Base-by-base conservation (phyloP, 2,797 vertebrate genomes). In the Chrosomus eos region DNA sequence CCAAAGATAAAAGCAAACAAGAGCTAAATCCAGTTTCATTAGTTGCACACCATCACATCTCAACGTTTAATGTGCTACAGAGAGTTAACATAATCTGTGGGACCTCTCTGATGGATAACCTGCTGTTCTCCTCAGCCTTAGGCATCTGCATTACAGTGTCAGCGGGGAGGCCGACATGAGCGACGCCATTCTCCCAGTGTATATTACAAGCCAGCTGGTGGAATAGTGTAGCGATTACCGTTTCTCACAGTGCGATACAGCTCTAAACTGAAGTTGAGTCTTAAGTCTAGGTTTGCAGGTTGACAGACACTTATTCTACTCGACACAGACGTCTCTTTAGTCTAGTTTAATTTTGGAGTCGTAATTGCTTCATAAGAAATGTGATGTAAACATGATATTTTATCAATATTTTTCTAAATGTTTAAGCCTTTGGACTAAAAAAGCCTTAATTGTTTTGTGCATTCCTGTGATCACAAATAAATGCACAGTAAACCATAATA, bases 191-290 rank as follows among this genome's bases (percentile, higher is more conserved):
- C 81, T 85, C 80, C 38, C 76, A 45, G 68, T 82, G 82, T 71
- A 88, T 85, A 86, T 87, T 85, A 85, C 45, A 77, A 85, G 58
- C 87, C 77, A 88, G 88, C 85, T 85, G 88, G 87, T 81, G 87
- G 82, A 48, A 75, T 45, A 55, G 70, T 58, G 48, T 28, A 26
- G 45, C 1, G 11, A 58, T n/a, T n/a, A n/a, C 7, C 2, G 0
- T 23, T 75, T 36, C 51, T 75, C 16, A 55, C 31, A 58, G 13
- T 38, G 33, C 4, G 4, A 16, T 18, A n/a, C 11, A 33, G 45
- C 38, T 31, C 36, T 67, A 81, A 67, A 40, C 28, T 64, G 19
- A 80, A 33, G 28, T 33, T 23, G 19, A 33, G 43, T 51, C 11
- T 67, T 66, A 60, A 23, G 33, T 18, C 36, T 62, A 58, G 14